Evolutionary conservation across 2,113 vertebrate species (phyloP).

Genomic region (Symphodus melops): DNA sequence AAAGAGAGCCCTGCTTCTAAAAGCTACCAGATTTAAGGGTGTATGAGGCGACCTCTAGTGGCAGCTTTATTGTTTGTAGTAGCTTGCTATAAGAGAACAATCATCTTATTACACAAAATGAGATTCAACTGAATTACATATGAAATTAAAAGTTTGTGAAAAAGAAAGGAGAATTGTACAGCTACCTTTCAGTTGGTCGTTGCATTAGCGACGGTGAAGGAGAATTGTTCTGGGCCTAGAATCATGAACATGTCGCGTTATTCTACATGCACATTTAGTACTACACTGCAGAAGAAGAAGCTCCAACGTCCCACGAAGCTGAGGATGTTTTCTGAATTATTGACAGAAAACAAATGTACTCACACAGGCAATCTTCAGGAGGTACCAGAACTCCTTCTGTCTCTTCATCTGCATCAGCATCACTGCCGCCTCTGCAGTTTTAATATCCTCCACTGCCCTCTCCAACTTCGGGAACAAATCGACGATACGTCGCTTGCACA

Average conservation of each 20-base stretch:
- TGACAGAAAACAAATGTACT: conserved; percentile 69
- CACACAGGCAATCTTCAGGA: conserved; percentile 97
- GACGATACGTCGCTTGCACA: conserved; percentile 96
- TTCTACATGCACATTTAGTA: neutral
- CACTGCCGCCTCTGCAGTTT: conserved; percentile 90
- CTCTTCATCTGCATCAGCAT: conserved; percentile 98
- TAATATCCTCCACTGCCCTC: conserved; percentile 90
- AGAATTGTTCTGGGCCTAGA: conserved; percentile 88
- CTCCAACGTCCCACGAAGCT: neutral
- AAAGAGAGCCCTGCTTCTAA: neutral
- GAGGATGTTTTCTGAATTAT: conserved; percentile 3
- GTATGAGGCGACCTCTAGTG: conserved; percentile 30
- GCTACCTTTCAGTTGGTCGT: conserved; percentile 83
- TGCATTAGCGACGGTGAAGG: conserved; percentile 80
- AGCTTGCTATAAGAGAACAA: neutral
- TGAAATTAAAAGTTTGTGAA: too few relatives aligned
- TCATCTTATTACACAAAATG: neutral
- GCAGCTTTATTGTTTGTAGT: neutral
- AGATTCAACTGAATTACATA: neutral
- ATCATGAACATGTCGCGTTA: conserved; percentile 30
- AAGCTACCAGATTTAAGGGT: neutral
- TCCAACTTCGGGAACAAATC: conserved; percentile 95
- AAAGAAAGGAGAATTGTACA: neutral
- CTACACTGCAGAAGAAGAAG: neutral
- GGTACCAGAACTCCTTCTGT: conserved; percentile 97